Conservation (phyloP, 2,888 invertebrate genomes). For the Vandiemenella viatica region DNA sequence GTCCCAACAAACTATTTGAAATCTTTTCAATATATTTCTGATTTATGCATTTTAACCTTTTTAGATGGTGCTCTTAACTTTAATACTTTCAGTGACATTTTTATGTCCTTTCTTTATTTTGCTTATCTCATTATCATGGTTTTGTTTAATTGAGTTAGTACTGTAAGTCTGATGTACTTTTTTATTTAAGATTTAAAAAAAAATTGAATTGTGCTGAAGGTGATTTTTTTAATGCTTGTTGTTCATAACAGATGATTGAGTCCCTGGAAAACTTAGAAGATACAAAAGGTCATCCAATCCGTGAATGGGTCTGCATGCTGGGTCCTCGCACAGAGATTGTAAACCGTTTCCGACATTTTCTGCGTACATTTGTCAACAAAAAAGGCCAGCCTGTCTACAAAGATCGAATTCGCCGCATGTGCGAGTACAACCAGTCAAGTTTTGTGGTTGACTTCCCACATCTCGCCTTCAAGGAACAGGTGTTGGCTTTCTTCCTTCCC, state of each 20-base stretch:
- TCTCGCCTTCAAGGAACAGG: conserved; percentile 79
- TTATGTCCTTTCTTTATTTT: neutral
- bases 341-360: conserved; percentile 79
- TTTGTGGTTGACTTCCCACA: conserved; percentile 87
- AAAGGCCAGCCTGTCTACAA: conserved; percentile 80
- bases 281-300: conserved; percentile 84
- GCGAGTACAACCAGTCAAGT: conserved; percentile 71
- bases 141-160: neutral
- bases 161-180: neutral
- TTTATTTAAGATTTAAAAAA: neutral
- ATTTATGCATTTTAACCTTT: too few relatives aligned
- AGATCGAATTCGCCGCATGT: conserved; percentile 88
- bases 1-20: too few relatives aligned
- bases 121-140: neutral
- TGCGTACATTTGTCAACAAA: conserved; percentile 75
- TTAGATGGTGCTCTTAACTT: too few relatives aligned
- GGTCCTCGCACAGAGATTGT: conserved; percentile 92
- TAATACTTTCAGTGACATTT: too few relatives aligned
- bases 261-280: conserved; percentile 97
- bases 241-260: conserved; percentile 52
- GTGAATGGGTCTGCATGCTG: conserved; percentile 93
- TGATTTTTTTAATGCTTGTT: neutral
- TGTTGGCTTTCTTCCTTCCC: conserved; percentile 89
- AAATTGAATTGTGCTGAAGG: conserved; percentile 4
- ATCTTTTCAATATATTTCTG: too few relatives aligned